These are phyloP conservation scores for Scolanthus callimorphus DNA, from an alignment of 92 coral and sea anemone genomes.

Conservation along the genomic window DNA sequence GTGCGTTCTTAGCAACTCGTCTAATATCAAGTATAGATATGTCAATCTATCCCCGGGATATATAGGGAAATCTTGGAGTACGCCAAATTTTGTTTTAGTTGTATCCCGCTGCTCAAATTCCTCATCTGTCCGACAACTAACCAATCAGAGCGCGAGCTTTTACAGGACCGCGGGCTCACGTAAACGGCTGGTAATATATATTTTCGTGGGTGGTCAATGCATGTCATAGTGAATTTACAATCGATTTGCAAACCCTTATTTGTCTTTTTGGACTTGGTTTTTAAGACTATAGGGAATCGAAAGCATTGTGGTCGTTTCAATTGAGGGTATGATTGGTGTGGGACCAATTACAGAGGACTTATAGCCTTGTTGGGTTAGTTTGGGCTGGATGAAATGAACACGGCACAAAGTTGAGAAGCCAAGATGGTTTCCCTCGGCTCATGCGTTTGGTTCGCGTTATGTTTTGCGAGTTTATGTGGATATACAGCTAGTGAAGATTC, in stretches of 20 bases:
- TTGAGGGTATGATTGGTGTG: too few species aligned
- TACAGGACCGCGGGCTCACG: too few species aligned
- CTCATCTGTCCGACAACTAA: slow-evolving; percentile 46
- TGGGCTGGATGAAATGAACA: too few species aligned
- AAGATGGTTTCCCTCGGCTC: slow-evolving; percentile 60
- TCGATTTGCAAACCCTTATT: slow-evolving; percentile 34
- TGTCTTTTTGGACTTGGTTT: slow-evolving; percentile 37
- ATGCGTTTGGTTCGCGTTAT: slow-evolving; percentile 39
- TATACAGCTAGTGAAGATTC: slow-evolving; percentile 32
- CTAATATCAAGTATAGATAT: background rate
- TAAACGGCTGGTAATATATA: slow-evolving; percentile 27
- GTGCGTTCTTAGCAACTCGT: background rate
- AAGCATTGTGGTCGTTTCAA: too few species aligned
- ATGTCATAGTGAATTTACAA: slow-evolving; percentile 67
- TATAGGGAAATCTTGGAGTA: background rate
- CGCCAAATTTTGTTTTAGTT: slow-evolving; percentile 46
- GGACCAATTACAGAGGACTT: too few species aligned
- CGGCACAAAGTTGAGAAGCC: background rate
- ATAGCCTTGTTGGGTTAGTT: too few species aligned
- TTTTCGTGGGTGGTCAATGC: slow-evolving; percentile 87
- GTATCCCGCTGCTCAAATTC: slow-evolving; percentile 60
- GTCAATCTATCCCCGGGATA: slow-evolving; percentile 6
- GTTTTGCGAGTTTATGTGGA: slow-evolving; percentile 41
- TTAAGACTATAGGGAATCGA: too few species aligned
- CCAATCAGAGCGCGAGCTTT: slow-evolving; percentile 50